A percentile compares a stretch with the other conserved stretches of the same genome.
Evolutionary conservation across 2,888 invertebrate genomes (phyloP).

Genomic region (Thereva unica): DNA sequence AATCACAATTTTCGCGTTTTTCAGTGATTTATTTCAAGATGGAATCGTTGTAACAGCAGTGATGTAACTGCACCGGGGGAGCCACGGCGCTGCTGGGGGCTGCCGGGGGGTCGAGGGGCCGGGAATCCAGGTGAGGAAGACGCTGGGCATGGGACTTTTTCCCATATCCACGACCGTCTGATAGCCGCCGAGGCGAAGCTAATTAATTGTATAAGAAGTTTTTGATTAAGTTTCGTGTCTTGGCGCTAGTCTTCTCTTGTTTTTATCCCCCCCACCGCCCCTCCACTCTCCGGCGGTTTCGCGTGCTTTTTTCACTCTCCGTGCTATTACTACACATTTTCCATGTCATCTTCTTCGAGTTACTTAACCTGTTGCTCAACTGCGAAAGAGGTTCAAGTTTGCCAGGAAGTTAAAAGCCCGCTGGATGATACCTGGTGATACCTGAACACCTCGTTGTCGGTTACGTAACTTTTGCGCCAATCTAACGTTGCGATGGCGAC

Average conservation of each 20-base stretch:
- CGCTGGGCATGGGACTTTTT: constrained; percentile 7
- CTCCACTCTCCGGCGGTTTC: background rate
- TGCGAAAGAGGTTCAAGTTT: constrained; percentile 41
- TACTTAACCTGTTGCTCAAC: constrained; percentile 31
- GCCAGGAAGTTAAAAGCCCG: constrained; percentile 41
- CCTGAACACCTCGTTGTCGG: too few relatives aligned
- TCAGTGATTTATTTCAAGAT: constrained; percentile 29
- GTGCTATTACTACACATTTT: background rate
- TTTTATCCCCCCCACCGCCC: too few relatives aligned
- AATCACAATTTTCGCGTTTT: constrained; percentile 31
- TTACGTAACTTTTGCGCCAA: too few relatives aligned
- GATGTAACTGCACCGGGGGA: constrained; percentile 7
- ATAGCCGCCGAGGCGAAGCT: constrained; percentile 6
- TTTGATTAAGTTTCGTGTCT: constrained; percentile 28
- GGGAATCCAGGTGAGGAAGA: constrained; percentile 25
- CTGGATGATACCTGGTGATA: too few relatives aligned
- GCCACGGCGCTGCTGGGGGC: too few relatives aligned
- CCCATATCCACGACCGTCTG: background rate
- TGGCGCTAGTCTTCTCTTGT: background rate
- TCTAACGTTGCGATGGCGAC: too few relatives aligned
- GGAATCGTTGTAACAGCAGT: constrained; percentile 19
- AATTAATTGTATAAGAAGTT: constrained; percentile 30
- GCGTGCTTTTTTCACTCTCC: background rate
- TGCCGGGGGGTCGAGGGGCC: constrained; percentile 1
- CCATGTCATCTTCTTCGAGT: constrained; percentile 29